These are phyloP conservation scores for Corythornis madagascariensis DNA, from an alignment of 2,113 vertebrate species.

Conservation along the genomic window DNA sequence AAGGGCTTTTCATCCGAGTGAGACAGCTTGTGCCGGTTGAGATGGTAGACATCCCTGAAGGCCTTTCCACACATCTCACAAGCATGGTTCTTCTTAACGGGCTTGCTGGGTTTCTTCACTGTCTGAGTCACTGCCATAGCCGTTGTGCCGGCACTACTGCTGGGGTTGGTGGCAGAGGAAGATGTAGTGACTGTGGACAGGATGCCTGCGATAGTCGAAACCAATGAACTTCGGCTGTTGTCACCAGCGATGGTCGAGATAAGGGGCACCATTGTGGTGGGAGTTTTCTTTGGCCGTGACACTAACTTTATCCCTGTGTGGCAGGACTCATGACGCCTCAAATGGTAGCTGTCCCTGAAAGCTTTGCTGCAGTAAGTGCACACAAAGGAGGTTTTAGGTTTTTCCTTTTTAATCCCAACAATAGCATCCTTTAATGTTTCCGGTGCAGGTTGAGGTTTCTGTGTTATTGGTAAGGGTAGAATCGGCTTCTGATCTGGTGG, in stretches of 20 bases:
- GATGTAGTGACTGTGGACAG: conserved; percentile 94
- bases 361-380: conserved; percentile 98
- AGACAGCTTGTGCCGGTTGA: conserved; percentile 97
- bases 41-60: conserved; percentile 97
- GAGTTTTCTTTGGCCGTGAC: conserved; percentile 93
- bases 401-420: conserved; percentile 94
- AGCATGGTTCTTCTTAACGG: conserved; percentile 97
- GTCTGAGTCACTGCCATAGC: conserved; percentile 82
- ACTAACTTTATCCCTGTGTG: conserved; percentile 98
- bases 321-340: conserved; percentile 95
- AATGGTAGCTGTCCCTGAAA: conserved; percentile 98
- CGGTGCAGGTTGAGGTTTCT: conserved; percentile 90
- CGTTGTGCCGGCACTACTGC: conserved; percentile 76
- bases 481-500: conserved; percentile 96
- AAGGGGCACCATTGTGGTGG: conserved; percentile 90
- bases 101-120: conserved; percentile 92
- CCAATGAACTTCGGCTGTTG: conserved; percentile 87
- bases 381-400: conserved; percentile 96
- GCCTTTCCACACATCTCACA: conserved; percentile 99
- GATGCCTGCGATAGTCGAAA: conserved; percentile 93
- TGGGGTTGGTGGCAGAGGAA: conserved; percentile 86
- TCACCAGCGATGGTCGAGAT: conserved; percentile 93
- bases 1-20: conserved; percentile 98
- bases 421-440: conserved; percentile 92
- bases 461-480: conserved; percentile 91